phyloP scores from a whole-genome alignment of 2,888 invertebrate genomes.

The Thymelicus acteon region DNA sequence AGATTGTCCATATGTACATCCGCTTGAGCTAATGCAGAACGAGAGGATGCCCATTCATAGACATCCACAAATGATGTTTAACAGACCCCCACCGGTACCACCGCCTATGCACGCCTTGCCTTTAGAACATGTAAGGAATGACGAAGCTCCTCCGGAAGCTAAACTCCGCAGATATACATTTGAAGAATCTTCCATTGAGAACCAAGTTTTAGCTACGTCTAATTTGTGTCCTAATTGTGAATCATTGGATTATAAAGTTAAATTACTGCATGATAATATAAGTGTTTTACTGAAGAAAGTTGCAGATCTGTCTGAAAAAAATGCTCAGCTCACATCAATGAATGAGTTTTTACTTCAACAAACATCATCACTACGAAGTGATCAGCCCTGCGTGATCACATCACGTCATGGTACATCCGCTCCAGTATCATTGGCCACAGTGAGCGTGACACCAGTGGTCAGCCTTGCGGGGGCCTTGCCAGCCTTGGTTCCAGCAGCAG shows the following conservation, averaged over 20 bases:
- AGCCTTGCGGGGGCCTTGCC: constrained; percentile 76
- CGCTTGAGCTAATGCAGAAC: constrained; percentile 58
- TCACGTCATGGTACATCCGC: constrained; percentile 78
- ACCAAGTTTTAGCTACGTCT: constrained; percentile 60
- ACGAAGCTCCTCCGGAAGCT: constrained; percentile 75
- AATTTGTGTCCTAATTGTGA: constrained; percentile 72
- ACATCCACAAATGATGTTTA: constrained; percentile 54
- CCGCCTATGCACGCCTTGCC: constrained; percentile 60
- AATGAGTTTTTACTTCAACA: constrained; percentile 79
- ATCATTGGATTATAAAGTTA: constrained; percentile 71
- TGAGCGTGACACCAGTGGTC: constrained; percentile 79
- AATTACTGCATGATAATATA: constrained; percentile 77
- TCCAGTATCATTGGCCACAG: constrained; percentile 77
- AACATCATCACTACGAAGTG: constrained; percentile 70
- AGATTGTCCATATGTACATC: constrained; percentile 67
- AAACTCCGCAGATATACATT: constrained; percentile 70
- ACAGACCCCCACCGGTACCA: constrained; percentile 53
- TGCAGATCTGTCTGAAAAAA: constrained; percentile 75
- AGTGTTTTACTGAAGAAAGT: constrained; percentile 78
- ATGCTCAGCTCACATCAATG: constrained; percentile 77
- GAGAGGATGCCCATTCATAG: constrained; percentile 53
- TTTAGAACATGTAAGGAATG: constrained; percentile 63
- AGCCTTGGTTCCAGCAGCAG: constrained; percentile 71
- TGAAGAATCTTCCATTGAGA: constrained; percentile 66
- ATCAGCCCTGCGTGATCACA: constrained; percentile 78